A percentile compares a stretch with the other conserved stretches of the same genome.
Evolutionary conservation across 2,797 vertebrate genomes (phyloP).

Genomic region (Brotula barbata): DNA sequence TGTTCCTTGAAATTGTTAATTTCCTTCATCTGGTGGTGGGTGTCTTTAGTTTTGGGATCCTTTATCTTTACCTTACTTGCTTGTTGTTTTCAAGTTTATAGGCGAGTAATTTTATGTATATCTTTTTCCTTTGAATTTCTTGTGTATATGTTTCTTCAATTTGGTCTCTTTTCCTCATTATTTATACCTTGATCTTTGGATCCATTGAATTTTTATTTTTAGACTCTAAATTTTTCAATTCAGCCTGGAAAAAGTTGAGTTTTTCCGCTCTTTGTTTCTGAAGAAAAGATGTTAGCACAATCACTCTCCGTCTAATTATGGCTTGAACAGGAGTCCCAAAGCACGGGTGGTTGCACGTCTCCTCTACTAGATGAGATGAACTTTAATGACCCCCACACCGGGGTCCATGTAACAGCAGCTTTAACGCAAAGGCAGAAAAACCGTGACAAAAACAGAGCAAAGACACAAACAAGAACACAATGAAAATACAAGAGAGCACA

Average conservation of each 20-base stretch:
- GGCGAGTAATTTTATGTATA: conserved; percentile 18
- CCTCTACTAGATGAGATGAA: too few species aligned
- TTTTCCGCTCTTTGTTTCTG: conserved; percentile 14
- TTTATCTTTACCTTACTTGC: conserved; percentile 29
- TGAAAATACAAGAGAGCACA: too few species aligned
- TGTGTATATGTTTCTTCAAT: conserved; percentile 7
- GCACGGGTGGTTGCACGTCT: conserved; percentile 11
- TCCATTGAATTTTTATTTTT: background rate
- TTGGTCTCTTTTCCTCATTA: conserved; percentile 1
- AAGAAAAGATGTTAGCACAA: conserved; percentile 9
- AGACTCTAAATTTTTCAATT: conserved; percentile 11
- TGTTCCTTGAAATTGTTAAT: conserved; percentile 31
- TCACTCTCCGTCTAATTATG: conserved; percentile 31
- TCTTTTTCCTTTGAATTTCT: conserved; percentile 20
- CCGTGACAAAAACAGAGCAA: too few species aligned
- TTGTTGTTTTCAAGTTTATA: conserved; percentile 38
- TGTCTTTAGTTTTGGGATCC: background rate
- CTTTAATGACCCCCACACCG: too few species aligned
- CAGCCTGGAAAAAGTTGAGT: background rate
- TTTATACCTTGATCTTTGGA: conserved; percentile 1
- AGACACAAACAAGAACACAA: too few species aligned
- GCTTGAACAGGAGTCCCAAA: conserved; percentile 35
- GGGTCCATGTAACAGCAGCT: too few species aligned
- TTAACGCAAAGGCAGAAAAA: too few species aligned
- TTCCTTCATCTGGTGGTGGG: conserved; percentile 6